Base-by-base conservation (phyloP, 2,888 invertebrate species). In the Zygothrica quintamaculata region DNA sequence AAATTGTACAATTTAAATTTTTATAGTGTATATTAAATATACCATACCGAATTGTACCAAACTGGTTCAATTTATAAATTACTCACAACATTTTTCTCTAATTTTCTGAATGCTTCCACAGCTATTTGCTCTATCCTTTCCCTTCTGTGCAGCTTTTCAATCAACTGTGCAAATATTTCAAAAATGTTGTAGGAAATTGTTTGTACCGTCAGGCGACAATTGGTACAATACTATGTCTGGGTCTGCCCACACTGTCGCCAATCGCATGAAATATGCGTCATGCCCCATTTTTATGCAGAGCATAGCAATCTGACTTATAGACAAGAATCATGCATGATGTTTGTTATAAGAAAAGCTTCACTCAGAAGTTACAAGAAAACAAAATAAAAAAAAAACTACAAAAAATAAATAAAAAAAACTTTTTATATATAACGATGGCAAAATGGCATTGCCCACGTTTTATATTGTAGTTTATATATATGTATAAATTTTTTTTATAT, bases 361-460 rank as follows among this genome's bases (percentile, higher is more conserved):
- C n/a, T 22, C 18, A 22, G 18, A 22, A 22, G 18, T 22, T n/a
- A n/a, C n/a, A 26, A 26, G 26, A 26, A 8, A 26, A 8, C 4
- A 8, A 26, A 8, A 26, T 4, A 26, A 8, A 26, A 8, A 26
- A 8, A 26, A 8, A 26, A 26, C 26, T 6, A 8, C 5, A 50
- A 25, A 40, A 31, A 11, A 44, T n/a, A n/a, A n/a, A n/a, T n/a
- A n/a, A 18, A 44, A 55, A 48, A 46, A 48, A 59, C n/a, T n/a
- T n/a, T 60, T 37, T 33, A 50, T 34, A 52, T 74, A 59, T 70
- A 72, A 69, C 65, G 66, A 72, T 50, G 43, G 46, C 71, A 62
- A 74, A 67, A 62, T 73, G 70, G 16, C 70, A 59, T 65, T 64
- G 71, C 51, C 59, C 57, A 59, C 71, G 56, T 66, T 65, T 29